These are phyloP conservation scores for Vesta saturnalis DNA, from an alignment of 2,888 invertebrate species.

Conservation along the genomic window DNA sequence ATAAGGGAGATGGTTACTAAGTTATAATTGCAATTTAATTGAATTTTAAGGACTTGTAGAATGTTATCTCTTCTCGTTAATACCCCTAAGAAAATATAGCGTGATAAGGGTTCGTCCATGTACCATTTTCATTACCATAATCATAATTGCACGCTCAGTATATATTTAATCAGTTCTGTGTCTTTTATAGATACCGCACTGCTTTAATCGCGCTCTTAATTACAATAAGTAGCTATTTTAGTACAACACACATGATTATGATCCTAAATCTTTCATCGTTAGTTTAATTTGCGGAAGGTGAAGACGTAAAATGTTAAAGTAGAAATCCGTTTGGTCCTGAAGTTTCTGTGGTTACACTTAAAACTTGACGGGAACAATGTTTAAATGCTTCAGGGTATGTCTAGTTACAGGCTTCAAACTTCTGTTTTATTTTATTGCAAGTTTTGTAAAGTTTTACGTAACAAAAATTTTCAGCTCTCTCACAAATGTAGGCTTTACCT, in stretches of 20 bases:
- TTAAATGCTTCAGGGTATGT: background rate
- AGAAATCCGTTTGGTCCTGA: too few species aligned
- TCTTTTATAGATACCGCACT: too few species aligned
- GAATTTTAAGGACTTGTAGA: conserved; percentile 33
- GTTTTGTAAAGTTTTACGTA: background rate
- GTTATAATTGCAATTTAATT: conserved; percentile 38
- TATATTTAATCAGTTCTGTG: too few species aligned
- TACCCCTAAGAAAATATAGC: conserved; percentile 22
- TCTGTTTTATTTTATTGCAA: background rate
- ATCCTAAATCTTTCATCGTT: background rate
- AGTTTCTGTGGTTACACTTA: background rate
- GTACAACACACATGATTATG: too few species aligned
- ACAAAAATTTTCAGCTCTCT: background rate
- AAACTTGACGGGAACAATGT: background rate
- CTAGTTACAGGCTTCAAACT: background rate
- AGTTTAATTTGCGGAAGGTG: background rate
- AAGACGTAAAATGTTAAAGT: too few species aligned
- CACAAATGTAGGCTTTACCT: background rate
- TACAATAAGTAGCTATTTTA: background rate
- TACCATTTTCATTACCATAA: conserved; percentile 21
- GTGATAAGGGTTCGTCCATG: conserved; percentile 19
- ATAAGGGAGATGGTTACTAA: conserved; percentile 31
- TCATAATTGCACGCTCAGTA: conserved; percentile 15
- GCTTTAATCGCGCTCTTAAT: too few species aligned
- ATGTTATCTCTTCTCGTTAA: conserved; percentile 30